A percentile compares a stretch with the other conserved stretches of the same genome.
Conservation (phyloP, 2,888 invertebrate genomes). For the Diarsia dahlii region DNA sequence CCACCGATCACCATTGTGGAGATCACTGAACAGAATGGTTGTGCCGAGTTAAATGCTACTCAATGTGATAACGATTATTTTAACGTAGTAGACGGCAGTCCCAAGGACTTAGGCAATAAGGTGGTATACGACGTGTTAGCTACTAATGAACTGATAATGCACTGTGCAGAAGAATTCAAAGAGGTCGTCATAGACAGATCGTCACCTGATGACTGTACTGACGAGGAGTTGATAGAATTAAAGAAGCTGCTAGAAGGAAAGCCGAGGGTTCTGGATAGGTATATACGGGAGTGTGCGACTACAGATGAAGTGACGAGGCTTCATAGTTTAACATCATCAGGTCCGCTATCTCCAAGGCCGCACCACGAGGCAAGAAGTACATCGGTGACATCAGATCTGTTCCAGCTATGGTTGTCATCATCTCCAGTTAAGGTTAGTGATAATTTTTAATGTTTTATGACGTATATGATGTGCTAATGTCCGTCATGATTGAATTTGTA, state of each 20-base stretch:
- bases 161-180: conserved; percentile 82
- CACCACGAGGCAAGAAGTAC: conserved; percentile 91
- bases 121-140: conserved; percentile 83
- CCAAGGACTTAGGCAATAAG: conserved; percentile 84
- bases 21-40: conserved; percentile 88
- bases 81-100: conserved; percentile 79
- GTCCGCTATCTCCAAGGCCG: conserved; percentile 86
- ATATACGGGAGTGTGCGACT: conserved; percentile 94
- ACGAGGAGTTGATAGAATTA: conserved; percentile 85
- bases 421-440: conserved; percentile 93
- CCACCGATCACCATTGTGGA: conserved; percentile 87
- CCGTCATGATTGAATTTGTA: conserved; percentile 40
- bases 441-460: conserved; percentile 57
- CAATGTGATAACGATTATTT: conserved; percentile 81
- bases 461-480: conserved; percentile 36
- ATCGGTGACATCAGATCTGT: conserved; percentile 95
- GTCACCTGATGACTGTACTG: conserved; percentile 84
- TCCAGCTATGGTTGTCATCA: conserved; percentile 95
- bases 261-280: conserved; percentile 93
- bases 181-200: conserved; percentile 85
- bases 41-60: conserved; percentile 81
- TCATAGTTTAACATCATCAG: conserved; percentile 90
- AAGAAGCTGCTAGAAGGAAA: conserved; percentile 88
- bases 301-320: conserved; percentile 92
- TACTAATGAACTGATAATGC: conserved; percentile 81